Conservation (phyloP, 2,113 vertebrate genomes). For the Ctenomys sociabilis region DNA sequence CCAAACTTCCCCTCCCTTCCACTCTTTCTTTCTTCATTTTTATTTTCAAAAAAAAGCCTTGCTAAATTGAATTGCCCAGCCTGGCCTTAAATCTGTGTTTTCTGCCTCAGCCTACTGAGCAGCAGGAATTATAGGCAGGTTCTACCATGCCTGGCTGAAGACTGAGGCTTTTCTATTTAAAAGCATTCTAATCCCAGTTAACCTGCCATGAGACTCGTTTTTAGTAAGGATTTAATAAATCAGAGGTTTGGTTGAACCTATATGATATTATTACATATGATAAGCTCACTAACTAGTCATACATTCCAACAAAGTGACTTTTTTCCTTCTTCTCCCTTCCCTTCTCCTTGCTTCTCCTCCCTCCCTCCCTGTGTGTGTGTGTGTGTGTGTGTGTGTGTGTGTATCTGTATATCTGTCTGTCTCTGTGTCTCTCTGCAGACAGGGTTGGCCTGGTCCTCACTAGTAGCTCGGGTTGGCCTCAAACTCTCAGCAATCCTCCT, state of each 20-base stretch:
- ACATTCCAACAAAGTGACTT: neutral
- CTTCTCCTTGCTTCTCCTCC: too few species aligned
- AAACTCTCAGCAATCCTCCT: neutral
- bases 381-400: too few species aligned
- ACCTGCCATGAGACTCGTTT: neutral
- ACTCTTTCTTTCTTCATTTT: neutral
- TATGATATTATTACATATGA: neutral
- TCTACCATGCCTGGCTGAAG: neutral
- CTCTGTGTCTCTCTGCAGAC: neutral
- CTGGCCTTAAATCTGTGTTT: neutral
- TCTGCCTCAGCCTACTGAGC: neutral
- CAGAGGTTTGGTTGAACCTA: neutral
- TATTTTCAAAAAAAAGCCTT: neutral
- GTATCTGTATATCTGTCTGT: too few species aligned
- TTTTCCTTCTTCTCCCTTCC: neutral
- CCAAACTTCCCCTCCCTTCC: neutral
- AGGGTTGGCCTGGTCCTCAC: neutral
- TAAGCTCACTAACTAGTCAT: slow-evolving; percentile 15
- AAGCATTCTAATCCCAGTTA: neutral
- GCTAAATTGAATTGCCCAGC: neutral
- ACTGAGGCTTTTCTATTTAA: neutral
- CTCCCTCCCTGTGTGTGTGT: too few species aligned
- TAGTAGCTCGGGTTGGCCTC: neutral
- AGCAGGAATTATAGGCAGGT: neutral
- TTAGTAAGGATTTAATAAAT: neutral